Evolutionary conservation across 2,797 vertebrate genomes (phyloP).

Genomic region (Otolemur crassicaudatus): DNA sequence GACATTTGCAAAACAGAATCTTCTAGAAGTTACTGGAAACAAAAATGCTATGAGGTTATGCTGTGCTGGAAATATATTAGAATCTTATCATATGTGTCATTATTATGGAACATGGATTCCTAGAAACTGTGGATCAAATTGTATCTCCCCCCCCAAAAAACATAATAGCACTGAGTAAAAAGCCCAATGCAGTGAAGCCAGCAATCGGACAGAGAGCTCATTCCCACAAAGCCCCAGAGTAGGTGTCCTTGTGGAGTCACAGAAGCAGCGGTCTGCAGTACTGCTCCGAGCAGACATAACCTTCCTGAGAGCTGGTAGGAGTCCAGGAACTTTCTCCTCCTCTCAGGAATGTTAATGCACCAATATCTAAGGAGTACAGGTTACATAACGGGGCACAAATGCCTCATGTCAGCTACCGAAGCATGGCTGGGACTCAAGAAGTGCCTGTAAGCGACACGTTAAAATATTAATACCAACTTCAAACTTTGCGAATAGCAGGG

Average conservation of each 20-base stretch:
- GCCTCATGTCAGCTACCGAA: slow-evolving; percentile 81
- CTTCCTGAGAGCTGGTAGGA: slow-evolving; percentile 78
- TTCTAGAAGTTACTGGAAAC: slow-evolving; percentile 66
- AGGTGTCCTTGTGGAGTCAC: background rate
- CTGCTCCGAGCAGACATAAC: slow-evolving; percentile 67
- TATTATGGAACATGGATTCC: background rate
- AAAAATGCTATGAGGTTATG: background rate
- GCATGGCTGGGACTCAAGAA: slow-evolving; percentile 79
- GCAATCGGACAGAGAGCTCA: rapidly evolving
- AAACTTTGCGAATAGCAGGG: slow-evolving; percentile 75
- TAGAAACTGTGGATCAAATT: background rate
- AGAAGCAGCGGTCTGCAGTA: slow-evolving; percentile 50
- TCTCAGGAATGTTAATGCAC: slow-evolving; percentile 79
- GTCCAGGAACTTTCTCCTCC: slow-evolving; percentile 71
- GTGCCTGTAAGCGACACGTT: slow-evolving; percentile 78
- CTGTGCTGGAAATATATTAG: background rate
- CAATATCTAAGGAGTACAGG: slow-evolving; percentile 64
- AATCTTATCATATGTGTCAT: background rate
- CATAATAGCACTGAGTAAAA: background rate
- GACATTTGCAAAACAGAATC: slow-evolving; percentile 76
- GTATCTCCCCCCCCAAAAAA: background rate
- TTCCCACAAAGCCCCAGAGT: rapidly evolving
- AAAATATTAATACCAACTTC: slow-evolving; percentile 83
- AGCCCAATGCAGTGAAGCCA: rapidly evolving
- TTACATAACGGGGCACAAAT: slow-evolving; percentile 51